Conservation (phyloP, 2,113 vertebrate genomes). For the Pangasianodon gigas region DNA sequence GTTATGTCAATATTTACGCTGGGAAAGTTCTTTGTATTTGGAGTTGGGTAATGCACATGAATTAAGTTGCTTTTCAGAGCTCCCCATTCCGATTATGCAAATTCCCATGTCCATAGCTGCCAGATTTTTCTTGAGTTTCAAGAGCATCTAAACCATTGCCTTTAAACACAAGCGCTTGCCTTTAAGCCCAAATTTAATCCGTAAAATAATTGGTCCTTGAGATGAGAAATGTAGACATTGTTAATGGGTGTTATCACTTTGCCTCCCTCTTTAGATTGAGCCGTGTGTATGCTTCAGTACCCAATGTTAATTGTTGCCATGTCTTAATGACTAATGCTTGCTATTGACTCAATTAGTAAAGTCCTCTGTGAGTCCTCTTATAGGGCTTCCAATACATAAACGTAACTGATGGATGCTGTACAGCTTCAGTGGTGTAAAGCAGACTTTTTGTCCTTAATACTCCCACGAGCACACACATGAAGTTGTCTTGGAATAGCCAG, state of each 20-base stretch:
- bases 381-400: not conserved
- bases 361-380: conserved; percentile 58
- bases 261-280: not conserved
- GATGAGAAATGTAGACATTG: not conserved
- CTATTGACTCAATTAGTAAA: conserved; percentile 53
- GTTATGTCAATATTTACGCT: not conserved
- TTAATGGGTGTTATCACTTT: not conserved
- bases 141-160: not conserved
- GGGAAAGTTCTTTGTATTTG: not conserved
- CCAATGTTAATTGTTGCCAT: conserved; percentile 17
- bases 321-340: conserved; percentile 26
- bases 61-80: not conserved
- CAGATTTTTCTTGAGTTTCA: not conserved
- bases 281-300: not conserved
- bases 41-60: not conserved
- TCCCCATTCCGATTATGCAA: not conserved
- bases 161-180: not conserved
- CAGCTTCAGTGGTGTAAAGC: not conserved
- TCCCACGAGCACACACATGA: conserved; percentile 42
- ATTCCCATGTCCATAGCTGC: not conserved
- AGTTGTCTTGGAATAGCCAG: not conserved
- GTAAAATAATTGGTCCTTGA: not conserved
- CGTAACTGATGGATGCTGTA: not conserved
- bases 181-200: not conserved
- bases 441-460: conserved; percentile 19